Base-by-base conservation (phyloP, 2,797 vertebrate species). In the Paramormyrops hopkinsi region DNA sequence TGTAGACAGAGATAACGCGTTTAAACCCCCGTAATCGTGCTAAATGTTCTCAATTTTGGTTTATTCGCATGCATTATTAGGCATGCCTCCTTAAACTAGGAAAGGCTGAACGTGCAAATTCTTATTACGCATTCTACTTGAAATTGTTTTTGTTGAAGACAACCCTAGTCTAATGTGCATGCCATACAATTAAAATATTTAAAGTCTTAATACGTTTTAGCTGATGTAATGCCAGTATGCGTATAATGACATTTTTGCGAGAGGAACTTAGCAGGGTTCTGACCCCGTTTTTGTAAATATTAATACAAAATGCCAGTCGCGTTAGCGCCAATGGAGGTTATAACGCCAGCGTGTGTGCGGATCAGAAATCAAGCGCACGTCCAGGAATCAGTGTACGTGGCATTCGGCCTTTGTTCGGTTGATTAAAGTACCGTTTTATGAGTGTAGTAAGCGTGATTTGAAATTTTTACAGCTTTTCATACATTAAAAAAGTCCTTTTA, bases 81-180 rank as follows among this genome's bases (percentile, higher is more conserved):
- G 51, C 53, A 56, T 17, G 37, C 51, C 51, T 25, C 11, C 53
- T 87, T n/a, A 87, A 51, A 33, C n/a, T 22, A 37, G 2, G 17
- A 44, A 87, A 59, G 85, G 53, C 6, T 22, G 53, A 87, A 87
- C 33, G 54, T 59, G 85, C 53, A 87, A 56, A 87, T 87, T 37
- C 17, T 12, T 8, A 56, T 59, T 56, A 59, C 33, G 29, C 29
- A n/a, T 87, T 87, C 59, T 33, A 54, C 48, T 87, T 37, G 14
- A 59, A 87, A 87, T 56, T 87, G 86, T 87, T 87, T 51, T 53
- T 44, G 12, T 46, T 56, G 53, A 41, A 59, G 29, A 41, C 33
- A 37, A 41, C 19, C 51, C 33, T n/a, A 87, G 53, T 3, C 4
- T 37, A 33, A 87, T 87, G 33, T 22, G 8, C 3, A 41, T 59